These are phyloP conservation scores for Drosophila pandora DNA, from an alignment of 1,140 invertebrate species.

Conservation along the genomic window DNA sequence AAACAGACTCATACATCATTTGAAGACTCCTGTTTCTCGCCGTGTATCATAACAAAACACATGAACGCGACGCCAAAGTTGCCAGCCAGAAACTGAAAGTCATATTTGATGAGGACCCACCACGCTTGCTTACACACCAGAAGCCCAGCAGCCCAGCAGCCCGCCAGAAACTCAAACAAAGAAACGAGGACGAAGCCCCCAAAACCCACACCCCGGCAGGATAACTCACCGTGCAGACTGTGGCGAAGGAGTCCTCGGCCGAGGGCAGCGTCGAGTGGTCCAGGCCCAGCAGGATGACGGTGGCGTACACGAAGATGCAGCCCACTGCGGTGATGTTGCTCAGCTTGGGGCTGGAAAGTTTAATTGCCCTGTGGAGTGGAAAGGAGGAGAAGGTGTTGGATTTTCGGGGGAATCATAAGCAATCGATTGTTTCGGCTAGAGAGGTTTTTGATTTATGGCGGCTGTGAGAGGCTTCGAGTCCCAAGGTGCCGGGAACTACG, in stretches of 20 bases:
- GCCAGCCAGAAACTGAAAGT: constrained; percentile 71
- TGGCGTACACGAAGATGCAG: constrained; percentile 96
- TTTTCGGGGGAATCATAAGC: background rate
- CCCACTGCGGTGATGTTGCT: constrained; percentile 98
- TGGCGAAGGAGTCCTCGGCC: constrained; percentile 88
- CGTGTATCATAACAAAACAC: constrained; percentile 47
- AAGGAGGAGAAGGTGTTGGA: constrained; percentile 16
- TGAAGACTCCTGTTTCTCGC: background rate
- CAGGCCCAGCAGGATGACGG: constrained; percentile 95
- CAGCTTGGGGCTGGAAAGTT: constrained; percentile 97
- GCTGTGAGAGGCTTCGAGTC: no score
- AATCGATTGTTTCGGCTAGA: constrained; percentile 10
- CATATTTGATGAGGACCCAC: constrained; percentile 70
- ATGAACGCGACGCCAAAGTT: constrained; percentile 59
- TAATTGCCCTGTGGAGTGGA: constrained; percentile 87
- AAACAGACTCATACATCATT: no score
- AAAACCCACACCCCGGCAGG: background rate
- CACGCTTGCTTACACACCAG: constrained; percentile 57
- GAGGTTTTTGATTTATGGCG: background rate
- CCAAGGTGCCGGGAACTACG: no score
- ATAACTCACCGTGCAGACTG: constrained; percentile 92
- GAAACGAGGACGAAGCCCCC: constrained; percentile 1
- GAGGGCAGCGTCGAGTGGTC: constrained; percentile 90
- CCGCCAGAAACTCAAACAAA: constrained; percentile 74
- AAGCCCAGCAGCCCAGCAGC: constrained; percentile 7